These are phyloP conservation scores for Eristalis intricaria DNA, from an alignment of 2,888 invertebrate species.

Conservation along the genomic window DNA sequence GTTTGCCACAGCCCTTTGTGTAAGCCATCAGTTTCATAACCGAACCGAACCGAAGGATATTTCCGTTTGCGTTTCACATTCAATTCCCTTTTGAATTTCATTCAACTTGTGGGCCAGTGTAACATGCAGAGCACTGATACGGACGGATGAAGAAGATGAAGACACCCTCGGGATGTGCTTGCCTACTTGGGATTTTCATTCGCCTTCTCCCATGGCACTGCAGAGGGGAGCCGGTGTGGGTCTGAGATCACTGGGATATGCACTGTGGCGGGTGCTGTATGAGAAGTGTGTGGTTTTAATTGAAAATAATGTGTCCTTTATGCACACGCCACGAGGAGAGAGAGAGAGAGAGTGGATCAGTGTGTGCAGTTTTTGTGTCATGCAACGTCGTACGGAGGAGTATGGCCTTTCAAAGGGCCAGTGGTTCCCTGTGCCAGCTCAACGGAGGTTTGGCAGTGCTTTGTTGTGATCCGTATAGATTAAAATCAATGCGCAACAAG, in stretches of 20 bases:
- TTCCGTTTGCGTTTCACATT: constrained; percentile 50
- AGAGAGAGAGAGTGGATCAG: neutral
- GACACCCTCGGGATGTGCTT: constrained; percentile 29
- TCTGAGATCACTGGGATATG: neutral
- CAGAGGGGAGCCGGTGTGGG: neutral
- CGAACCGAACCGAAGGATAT: constrained; percentile 24
- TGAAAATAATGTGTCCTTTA: constrained; percentile 56
- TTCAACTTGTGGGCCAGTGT: constrained; percentile 7
- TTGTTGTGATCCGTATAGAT: constrained; percentile 4
- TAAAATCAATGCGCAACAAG: constrained; percentile 55
- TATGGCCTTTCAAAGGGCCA: constrained; percentile 3
- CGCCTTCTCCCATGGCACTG: neutral
- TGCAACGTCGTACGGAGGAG: neutral
- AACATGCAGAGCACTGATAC: neutral
- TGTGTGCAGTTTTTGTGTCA: constrained; percentile 2
- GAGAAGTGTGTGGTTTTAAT: constrained; percentile 45
- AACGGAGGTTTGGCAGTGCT: neutral
- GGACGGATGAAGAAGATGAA: constrained; percentile 23
- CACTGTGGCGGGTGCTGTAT: neutral
- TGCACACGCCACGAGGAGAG: constrained; percentile 1
- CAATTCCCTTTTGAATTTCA: constrained; percentile 55
- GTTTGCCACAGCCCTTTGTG: constrained; percentile 26
- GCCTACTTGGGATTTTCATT: constrained; percentile 7
- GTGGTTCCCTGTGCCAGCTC: neutral
- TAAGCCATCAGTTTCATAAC: constrained; percentile 19